phyloP scores from a whole-genome alignment of 2,888 invertebrate genomes.

The Calliphora vomitoria region DNA sequence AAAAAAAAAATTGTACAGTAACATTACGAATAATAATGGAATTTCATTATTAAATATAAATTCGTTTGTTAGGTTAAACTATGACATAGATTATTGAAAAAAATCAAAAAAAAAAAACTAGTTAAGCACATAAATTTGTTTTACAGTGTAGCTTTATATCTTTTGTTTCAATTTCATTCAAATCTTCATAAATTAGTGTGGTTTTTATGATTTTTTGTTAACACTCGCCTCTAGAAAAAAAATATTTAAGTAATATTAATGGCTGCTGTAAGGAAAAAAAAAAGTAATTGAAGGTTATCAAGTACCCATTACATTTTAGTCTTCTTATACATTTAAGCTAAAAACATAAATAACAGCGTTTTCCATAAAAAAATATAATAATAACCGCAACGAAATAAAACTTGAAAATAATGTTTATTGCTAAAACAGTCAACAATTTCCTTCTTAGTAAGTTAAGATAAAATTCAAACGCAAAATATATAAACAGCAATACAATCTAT shows the following conservation, averaged over 20 bases:
- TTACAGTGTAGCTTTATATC: background rate
- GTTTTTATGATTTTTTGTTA: background rate
- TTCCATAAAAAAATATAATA: background rate
- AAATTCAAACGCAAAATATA: too few relatives aligned
- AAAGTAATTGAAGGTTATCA: slow-evolving; percentile 18
- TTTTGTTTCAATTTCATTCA: background rate
- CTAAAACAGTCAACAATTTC: background rate
- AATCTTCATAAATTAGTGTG: slow-evolving; percentile 1
- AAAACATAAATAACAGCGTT: slow-evolving; percentile 6
- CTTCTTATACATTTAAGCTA: background rate
- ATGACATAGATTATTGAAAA: background rate
- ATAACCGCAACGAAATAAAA: background rate
- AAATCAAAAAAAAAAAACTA: background rate
- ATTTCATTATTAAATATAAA: background rate
- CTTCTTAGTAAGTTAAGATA: background rate
- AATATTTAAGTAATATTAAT: slow-evolving; percentile 17
- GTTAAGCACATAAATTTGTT: background rate
- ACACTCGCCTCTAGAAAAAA: background rate
- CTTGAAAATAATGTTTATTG: background rate
- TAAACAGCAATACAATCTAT: background rate
- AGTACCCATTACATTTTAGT: background rate
- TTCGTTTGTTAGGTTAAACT: background rate
- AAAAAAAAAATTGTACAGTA: background rate
- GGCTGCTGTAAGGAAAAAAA: background rate
- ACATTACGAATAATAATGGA: slow-evolving; percentile 19